Percentiles rank a stretch among this genome's conserved stretches.
Conservation (phyloP, 2,113 vertebrate species). For the Elaphurus davidianus region DNA sequence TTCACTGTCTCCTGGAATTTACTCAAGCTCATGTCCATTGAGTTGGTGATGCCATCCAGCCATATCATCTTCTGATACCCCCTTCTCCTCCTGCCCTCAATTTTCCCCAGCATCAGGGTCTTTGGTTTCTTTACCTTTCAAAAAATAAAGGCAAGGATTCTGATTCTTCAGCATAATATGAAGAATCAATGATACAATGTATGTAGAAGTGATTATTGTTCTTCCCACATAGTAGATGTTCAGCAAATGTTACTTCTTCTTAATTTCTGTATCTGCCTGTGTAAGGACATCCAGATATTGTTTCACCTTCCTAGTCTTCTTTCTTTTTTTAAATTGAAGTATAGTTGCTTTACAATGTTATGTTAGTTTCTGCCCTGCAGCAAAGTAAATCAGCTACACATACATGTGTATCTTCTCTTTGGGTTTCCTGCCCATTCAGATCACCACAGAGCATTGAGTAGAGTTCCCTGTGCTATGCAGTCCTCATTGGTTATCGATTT, state of each 20-base stretch:
- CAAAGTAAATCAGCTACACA: not conserved
- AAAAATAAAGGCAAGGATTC: not conserved
- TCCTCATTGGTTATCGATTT: not conserved
- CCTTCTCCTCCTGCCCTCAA: not conserved
- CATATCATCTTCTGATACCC: not conserved
- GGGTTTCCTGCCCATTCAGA: not conserved
- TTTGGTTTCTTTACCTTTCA: not conserved
- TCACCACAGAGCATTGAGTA: not conserved
- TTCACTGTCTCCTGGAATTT: not conserved
- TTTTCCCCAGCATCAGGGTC: not conserved
- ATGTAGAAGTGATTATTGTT: not conserved
- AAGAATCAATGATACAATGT: not conserved
- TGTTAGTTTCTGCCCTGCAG: not conserved
- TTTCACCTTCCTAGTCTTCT: not conserved
- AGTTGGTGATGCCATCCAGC: not conserved
- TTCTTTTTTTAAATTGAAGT: not conserved
- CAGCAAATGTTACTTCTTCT: not conserved
- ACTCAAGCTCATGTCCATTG: not conserved
- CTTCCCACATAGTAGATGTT: not conserved
- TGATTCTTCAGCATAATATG: not conserved
- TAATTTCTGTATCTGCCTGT: not conserved
- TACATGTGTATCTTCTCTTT: not conserved
- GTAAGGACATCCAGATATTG: not conserved
- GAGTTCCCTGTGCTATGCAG: not conserved
- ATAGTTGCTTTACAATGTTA: not conserved